Evolutionary conservation across 2,797 vertebrate genomes (phyloP).

Genomic region (Sebastes ruberrimus): DNA sequence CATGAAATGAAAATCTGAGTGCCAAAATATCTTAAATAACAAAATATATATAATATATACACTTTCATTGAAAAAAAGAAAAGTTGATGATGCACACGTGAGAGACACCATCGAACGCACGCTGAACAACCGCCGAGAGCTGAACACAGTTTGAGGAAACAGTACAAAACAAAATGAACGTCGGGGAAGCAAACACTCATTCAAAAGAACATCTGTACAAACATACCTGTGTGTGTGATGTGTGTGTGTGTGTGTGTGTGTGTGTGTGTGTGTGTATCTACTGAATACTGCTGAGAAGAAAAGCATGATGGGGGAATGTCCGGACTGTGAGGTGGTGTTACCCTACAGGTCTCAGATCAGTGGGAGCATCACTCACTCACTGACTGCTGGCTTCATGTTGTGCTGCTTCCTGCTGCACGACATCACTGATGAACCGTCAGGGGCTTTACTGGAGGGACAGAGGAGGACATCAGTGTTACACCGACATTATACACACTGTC

Average conservation of each 20-base stretch:
- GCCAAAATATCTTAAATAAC: conserved; percentile 81
- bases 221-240: conserved; percentile 16
- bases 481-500: neutral
- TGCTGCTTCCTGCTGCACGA: conserved; percentile 3
- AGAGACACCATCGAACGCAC: conserved; percentile 17
- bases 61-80: conserved; percentile 53
- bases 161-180: conserved; percentile 8
- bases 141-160: conserved; percentile 30
- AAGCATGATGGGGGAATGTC: conserved; percentile 43
- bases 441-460: conserved; percentile 44
- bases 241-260: neutral
- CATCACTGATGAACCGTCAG: neutral
- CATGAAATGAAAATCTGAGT: conserved; percentile 45
- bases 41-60: conserved; percentile 83
- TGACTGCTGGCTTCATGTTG: neutral
- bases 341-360: conserved; percentile 53
- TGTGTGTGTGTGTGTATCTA: conserved; percentile 18
- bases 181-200: conserved; percentile 18
- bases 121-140: conserved; percentile 18
- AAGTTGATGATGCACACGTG: conserved; percentile 7
- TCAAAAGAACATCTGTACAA: conserved; percentile 39
- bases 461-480: neutral
- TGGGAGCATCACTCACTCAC: neutral
- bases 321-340: conserved; percentile 9
- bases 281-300: conserved; percentile 54